Evolutionary conservation across 2,113 vertebrate genomes (phyloP).

Genomic region (Elephas maximus): DNA sequence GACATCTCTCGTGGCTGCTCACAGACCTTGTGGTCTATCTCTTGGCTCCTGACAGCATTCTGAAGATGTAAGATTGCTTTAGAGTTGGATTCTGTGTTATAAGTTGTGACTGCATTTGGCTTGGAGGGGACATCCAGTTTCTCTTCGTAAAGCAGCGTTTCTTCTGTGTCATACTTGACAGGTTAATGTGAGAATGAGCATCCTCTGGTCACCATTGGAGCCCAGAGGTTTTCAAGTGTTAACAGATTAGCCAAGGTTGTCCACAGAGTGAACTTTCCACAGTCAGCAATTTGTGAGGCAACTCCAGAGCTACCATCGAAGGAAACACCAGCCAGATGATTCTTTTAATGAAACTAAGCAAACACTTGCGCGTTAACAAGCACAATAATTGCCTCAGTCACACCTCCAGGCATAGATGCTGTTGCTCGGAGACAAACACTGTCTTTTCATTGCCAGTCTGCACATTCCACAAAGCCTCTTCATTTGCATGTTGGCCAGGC

Average conservation of each 20-base stretch:
- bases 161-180: not conserved
- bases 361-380: not conserved
- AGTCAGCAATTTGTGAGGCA: not conserved
- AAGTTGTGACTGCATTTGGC: not conserved
- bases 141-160: not conserved
- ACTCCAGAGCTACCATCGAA: not conserved
- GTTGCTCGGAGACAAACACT: not conserved
- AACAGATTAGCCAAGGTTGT: not conserved
- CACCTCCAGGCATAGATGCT: not conserved
- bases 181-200: not conserved
- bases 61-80: not conserved
- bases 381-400: not conserved
- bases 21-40: not conserved
- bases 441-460: not conserved
- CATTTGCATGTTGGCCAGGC: not conserved
- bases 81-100: not conserved
- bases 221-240: not conserved
- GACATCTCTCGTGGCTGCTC: not conserved
- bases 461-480: not conserved
- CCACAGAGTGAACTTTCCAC: not conserved
- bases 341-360: not conserved
- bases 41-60: not conserved
- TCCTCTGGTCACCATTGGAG: not conserved
- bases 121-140: not conserved
- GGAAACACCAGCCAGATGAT: not conserved